Evolutionary conservation across 2,888 invertebrate species (phyloP), one percentile per base, ranked within the genome.

Genomic region (Amiota minor): DNA sequence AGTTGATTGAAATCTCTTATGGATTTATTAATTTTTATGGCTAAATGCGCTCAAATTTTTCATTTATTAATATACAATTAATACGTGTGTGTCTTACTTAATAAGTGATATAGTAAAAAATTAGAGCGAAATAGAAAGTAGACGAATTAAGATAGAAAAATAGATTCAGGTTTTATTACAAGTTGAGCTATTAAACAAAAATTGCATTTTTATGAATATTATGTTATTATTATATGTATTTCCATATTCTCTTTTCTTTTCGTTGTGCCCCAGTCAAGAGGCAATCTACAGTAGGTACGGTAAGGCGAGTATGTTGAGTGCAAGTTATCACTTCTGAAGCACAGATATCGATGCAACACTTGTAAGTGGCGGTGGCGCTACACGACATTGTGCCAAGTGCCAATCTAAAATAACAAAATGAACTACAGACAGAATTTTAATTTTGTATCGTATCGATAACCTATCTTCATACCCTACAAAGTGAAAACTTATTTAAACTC

Each of bases 91-190:
- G 35, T 35, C 35, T 35, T 35, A 35, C 6, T 35, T 35, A 35
- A 35, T 2, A 35, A 35, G 6, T 8, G 35, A 35, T 8, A 35
- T 35, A 35, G 35, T 35, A 6, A 6, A 6, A 67, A 67, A 23
- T 67, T 67, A 50, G 50, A 67, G 45, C 67, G 67, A 67, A 67
- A 67, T 50, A 11, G 67, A 67, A 67, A 67, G 67, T 67, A 67
- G 67, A 20, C 67, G 20, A 49, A 67, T 67, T 50, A 50, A 16
- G 67, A 16, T 14, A 67, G 18, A 67, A 50, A 50, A 20, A 67
- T 46, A 20, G 23, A 18, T 20, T 59, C 10, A 59, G 20, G 20
- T 59, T 35, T 2, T 35, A 35, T 35, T 35, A 35, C 18, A 6
- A 67, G 20, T 67, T 50, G 23, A 49, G n/a, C 67, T 18, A 67